Conservation (phyloP, 2,888 invertebrate species). For the Tetropium fuscum region DNA sequence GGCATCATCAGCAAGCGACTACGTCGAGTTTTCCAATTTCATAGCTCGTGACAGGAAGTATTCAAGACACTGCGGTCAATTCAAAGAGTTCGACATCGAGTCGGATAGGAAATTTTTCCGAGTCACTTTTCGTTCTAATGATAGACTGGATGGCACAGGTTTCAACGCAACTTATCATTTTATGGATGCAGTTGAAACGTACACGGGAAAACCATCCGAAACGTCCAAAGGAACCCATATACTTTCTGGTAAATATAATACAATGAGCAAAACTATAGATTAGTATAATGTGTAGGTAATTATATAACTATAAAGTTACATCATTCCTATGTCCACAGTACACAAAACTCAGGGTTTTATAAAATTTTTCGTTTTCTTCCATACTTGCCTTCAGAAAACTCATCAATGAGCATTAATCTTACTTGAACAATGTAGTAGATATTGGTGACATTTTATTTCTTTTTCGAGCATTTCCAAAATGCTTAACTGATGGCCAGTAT, state of each 20-base stretch:
- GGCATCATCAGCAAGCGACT: slow-evolving; percentile 92
- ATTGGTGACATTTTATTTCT: too few relatives aligned
- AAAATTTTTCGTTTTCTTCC: too few relatives aligned
- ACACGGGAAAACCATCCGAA: slow-evolving; percentile 62
- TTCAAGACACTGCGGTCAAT: slow-evolving; percentile 88
- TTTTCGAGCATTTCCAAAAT: too few relatives aligned
- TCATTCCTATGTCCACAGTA: too few relatives aligned
- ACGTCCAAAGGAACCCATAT: slow-evolving; percentile 20
- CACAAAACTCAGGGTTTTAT: too few relatives aligned
- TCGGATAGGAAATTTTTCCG: slow-evolving; percentile 95
- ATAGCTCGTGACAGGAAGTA: slow-evolving; percentile 91
- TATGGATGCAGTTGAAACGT: slow-evolving; percentile 75
- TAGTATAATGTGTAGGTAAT: too few relatives aligned
- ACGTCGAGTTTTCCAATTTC: slow-evolving; percentile 96
- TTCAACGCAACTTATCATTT: slow-evolving; percentile 95
- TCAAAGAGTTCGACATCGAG: slow-evolving; percentile 82
- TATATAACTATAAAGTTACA: too few relatives aligned
- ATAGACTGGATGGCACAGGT: slow-evolving; percentile 92
- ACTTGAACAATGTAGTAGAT: too few relatives aligned
- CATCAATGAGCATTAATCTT: too few relatives aligned
- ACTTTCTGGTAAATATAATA: slow-evolving; percentile 27
- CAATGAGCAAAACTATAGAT: too few relatives aligned
- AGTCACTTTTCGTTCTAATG: slow-evolving; percentile 94
- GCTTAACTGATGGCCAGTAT: too few relatives aligned
- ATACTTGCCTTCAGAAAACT: too few relatives aligned